Evolutionary conservation across 2,113 vertebrate species (phyloP).

Genomic region (Cheirogaleus medius): DNA sequence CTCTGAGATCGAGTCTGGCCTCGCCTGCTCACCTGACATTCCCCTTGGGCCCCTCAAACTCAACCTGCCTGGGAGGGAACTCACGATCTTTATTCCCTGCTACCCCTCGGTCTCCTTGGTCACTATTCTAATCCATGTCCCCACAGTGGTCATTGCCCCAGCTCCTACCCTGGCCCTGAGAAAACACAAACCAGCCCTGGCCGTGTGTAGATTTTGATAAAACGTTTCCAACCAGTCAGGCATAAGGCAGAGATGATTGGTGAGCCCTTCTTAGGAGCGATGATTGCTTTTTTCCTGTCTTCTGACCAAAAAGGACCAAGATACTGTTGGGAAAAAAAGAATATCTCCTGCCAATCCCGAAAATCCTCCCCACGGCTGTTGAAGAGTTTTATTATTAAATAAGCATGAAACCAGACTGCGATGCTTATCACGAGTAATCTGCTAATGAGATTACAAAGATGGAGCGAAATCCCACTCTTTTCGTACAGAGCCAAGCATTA

Average conservation of each 20-base stretch:
- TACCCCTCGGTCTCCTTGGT: neutral
- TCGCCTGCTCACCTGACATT: neutral
- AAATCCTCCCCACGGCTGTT: neutral
- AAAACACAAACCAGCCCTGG: neutral
- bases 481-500: neutral
- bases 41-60: neutral
- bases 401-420: neutral
- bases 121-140: no score
- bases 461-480: neutral
- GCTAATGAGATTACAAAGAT: neutral
- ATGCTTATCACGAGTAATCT: neutral
- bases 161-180: neutral
- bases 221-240: neutral
- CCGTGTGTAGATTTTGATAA: neutral
- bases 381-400: neutral
- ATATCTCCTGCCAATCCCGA: neutral
- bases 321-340: neutral
- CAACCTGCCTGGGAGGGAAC: neutral
- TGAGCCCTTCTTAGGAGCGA: neutral
- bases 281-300: neutral
- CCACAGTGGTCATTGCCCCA: no score
- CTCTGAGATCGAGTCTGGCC: neutral
- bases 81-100: no score
- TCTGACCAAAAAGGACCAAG: neutral
- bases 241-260: neutral